These are phyloP conservation scores for Synergus laeviventris DNA, from an alignment of 2,888 invertebrate genomes.

Conservation along the genomic window DNA sequence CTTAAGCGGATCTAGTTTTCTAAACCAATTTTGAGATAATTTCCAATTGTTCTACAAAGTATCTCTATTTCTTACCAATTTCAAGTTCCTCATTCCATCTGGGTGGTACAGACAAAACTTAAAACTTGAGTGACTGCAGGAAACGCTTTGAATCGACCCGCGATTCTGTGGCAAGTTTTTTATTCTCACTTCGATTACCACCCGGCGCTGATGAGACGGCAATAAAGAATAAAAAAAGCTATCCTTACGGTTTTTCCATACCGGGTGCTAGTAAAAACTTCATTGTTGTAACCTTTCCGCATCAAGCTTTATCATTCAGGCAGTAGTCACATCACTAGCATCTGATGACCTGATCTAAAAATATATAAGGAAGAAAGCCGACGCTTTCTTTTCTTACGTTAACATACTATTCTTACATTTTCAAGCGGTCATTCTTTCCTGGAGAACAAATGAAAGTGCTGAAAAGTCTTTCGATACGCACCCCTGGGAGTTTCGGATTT, in stretches of 20 bases:
- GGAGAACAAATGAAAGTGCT: conserved; percentile 47
- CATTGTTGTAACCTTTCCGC: neutral
- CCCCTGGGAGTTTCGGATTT: conserved; percentile 56
- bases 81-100: neutral
- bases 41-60: neutral
- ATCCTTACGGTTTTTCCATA: neutral
- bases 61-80: neutral
- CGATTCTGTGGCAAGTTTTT: conserved; percentile 10
- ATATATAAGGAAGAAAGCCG: neutral
- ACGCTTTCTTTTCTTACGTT: conserved; percentile 3
- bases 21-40: no score
- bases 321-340: neutral
- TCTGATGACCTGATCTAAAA: conserved; percentile 1
- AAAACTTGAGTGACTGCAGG: neutral
- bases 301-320: conserved; percentile 1
- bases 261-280: conserved; percentile 1
- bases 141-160: neutral
- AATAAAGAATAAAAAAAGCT: conserved; percentile 6
- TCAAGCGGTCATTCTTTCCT: conserved; percentile 2
- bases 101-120: neutral
- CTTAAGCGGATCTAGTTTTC: neutral
- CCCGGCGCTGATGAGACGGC: neutral
- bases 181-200: conserved; percentile 20
- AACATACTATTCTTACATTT: neutral
- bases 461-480: conserved; percentile 58